Evolutionary conservation across 2,888 invertebrate genomes (phyloP), one percentile per base, ranked within the genome.

Genomic region (Diaprepes abbreviatus): DNA sequence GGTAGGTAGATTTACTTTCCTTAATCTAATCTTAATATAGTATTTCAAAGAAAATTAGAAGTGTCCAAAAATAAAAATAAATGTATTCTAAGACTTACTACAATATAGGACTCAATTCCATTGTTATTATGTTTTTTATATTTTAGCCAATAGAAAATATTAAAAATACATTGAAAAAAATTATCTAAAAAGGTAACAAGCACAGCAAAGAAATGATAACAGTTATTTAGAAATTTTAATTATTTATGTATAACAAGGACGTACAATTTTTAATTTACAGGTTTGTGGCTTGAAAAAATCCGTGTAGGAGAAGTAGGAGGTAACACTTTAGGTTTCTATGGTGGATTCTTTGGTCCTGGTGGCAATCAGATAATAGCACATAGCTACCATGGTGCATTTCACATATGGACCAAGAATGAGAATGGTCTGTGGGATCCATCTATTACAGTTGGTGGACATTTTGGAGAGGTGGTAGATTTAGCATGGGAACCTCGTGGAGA

Each of bases 261-360:
- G n/a, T n/a, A 36, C 17, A 38, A 36, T n/a, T 33, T 31, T 28
- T 14, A 16, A 50, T 24, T 24, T 16, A 86, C 87, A 50, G 91
- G 78, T 31, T 74, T 94, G 50, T 98, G 97, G 97, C 86, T 91
- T 68, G 97, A 96, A 80, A 87, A 88, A 59, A 89, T 92, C 1
- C 86, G 97, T 40, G 91, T 97, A 1, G 98, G 98, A 0, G 95
- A 95, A 82, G 93, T 97, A 16, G 97, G 97, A 0, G 98, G 97
- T 0, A 95, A 94, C 82, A 93, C 93, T 0, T 86, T 96, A n/a
- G 98, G 98, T 1, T 96, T 97, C 83, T 95, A 93, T 81, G 96
- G 97, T 1, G 93, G 93, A 60, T 89, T 92, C 81, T 94, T 94
- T 84, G 88, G 91, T 14, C 89, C 90, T 0, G 84, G 88, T 72